phyloP scores from a whole-genome alignment of 2,113 vertebrate genomes.

The Rhineura floridana region DNA sequence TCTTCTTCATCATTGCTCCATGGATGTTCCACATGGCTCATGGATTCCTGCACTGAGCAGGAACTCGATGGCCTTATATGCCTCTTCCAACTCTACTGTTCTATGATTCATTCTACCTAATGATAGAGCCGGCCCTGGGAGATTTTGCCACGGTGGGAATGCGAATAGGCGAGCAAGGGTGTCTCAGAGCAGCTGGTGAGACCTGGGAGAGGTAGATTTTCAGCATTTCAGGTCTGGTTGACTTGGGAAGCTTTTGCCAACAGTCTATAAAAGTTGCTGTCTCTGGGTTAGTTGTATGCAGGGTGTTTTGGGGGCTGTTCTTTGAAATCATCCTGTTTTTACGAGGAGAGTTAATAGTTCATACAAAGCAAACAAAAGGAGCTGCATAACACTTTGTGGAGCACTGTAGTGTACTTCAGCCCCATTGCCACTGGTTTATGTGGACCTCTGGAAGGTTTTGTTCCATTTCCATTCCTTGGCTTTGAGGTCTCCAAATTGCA shows the following conservation, averaged over 20 bases:
- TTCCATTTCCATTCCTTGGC: slow-evolving; percentile 53
- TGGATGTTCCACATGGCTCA: no score
- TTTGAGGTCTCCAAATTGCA: slow-evolving; percentile 41
- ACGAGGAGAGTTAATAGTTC: slow-evolving; percentile 16
- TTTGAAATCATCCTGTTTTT: slow-evolving; percentile 19
- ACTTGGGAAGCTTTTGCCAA: neutral
- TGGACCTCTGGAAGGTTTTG: slow-evolving; percentile 26
- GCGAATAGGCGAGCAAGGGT: neutral
- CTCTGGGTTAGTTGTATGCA: no score
- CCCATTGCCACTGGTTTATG: slow-evolving; percentile 50
- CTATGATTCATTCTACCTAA: no score
- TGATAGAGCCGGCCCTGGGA: neutral
- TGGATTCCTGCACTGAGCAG: no score
- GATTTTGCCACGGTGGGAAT: neutral
- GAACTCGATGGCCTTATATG: no score
- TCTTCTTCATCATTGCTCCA: no score
- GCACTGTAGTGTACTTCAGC: slow-evolving; percentile 31
- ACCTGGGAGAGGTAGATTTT: neutral
- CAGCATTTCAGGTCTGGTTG: neutral
- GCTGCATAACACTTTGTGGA: slow-evolving; percentile 15
- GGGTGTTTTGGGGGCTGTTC: neutral
- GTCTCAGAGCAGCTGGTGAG: neutral
- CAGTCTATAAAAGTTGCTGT: neutral
- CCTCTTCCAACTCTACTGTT: no score
- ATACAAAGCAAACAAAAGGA: slow-evolving; percentile 39